phyloP scores from a whole-genome alignment of 2,797 vertebrate genomes.

The Carduelis carduelis region DNA sequence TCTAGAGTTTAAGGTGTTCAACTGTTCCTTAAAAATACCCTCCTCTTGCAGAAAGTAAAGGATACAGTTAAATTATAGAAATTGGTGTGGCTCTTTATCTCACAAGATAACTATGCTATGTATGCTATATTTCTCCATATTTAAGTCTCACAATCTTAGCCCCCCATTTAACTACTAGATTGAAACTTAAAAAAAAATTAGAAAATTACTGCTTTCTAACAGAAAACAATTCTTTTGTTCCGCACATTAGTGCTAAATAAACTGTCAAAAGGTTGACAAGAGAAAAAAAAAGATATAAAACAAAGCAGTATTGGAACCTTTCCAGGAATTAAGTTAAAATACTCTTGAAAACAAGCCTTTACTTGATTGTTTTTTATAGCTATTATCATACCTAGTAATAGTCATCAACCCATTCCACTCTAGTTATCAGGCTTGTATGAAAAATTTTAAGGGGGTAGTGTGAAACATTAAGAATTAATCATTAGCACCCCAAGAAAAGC shows the following conservation, averaged over 20 bases:
- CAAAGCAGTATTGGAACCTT: neutral
- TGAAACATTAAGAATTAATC: neutral
- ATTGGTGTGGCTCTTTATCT: neutral
- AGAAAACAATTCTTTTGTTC: neutral
- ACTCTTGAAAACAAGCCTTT: neutral
- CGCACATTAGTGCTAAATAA: neutral
- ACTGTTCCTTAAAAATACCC: neutral
- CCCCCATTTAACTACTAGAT: neutral
- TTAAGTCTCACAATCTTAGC: neutral
- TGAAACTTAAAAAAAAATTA: neutral
- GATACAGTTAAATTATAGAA: neutral
- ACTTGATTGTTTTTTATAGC: neutral
- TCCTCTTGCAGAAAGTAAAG: neutral
- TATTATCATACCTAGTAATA: neutral
- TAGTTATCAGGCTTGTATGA: neutral
- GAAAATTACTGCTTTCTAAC: neutral
- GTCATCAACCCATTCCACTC: neutral
- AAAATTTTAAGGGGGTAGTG: neutral
- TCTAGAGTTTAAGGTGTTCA: neutral
- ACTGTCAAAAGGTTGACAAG: neutral
- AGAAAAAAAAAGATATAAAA: neutral
- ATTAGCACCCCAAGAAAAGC: neutral
- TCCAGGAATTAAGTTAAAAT: neutral
- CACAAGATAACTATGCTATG: neutral
- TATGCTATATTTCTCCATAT: neutral